phyloP scores from a whole-genome alignment of 2,797 vertebrate species.

The Eospalax fontanierii region DNA sequence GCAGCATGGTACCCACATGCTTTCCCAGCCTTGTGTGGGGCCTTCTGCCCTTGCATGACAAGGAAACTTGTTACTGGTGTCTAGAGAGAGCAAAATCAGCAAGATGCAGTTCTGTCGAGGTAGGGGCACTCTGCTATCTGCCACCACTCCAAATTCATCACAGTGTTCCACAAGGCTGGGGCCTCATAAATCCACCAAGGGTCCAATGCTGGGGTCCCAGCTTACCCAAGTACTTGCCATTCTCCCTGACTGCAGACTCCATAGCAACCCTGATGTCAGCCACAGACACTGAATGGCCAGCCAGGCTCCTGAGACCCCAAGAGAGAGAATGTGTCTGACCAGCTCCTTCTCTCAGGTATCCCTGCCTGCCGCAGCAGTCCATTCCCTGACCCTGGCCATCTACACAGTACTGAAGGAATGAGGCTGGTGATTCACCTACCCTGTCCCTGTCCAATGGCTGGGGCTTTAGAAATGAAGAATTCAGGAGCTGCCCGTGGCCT shows the following conservation, averaged over 20 bases:
- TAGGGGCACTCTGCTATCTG: neutral
- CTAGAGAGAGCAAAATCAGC: too few species aligned
- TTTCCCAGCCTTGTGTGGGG: accelerated
- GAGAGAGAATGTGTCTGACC: neutral
- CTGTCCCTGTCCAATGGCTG: accelerated
- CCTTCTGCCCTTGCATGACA: accelerated
- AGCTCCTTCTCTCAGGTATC: neutral
- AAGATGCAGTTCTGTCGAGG: accelerated
- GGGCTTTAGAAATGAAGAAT: neutral
- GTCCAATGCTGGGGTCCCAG: accelerated
- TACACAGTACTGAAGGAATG: accelerated
- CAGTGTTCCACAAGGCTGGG: neutral
- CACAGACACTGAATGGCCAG: neutral
- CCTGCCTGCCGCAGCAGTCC: accelerated
- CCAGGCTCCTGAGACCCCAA: neutral
- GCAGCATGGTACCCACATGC: accelerated
- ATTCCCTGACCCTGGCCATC: accelerated
- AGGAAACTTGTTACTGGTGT: accelerated
- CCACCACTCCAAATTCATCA: neutral
- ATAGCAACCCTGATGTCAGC: accelerated
- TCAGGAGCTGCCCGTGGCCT: accelerated
- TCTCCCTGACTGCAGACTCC: too few species aligned
- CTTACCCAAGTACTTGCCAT: neutral
- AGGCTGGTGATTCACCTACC: neutral
- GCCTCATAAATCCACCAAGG: too few species aligned